Percentiles rank a stretch among this genome's conserved stretches.
phyloP scores from a whole-genome alignment of 2,888 invertebrate species.

The Cosmia pyralina region DNA sequence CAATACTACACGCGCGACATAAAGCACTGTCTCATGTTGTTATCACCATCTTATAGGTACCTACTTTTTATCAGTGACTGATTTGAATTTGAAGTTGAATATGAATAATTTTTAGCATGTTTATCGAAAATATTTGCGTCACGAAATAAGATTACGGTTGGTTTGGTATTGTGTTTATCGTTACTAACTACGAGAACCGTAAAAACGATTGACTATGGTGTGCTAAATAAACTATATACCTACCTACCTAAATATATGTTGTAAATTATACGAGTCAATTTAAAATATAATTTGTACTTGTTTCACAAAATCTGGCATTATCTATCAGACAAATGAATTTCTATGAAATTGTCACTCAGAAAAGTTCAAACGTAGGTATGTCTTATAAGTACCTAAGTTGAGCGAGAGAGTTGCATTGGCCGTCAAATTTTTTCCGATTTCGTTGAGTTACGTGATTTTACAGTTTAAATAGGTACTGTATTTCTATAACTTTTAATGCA shows the following conservation, averaged over 20 bases:
- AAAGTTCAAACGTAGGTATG: too few species aligned
- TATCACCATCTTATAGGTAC: constrained; percentile 59
- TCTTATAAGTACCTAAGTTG: too few species aligned
- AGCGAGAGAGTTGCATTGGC: too few species aligned
- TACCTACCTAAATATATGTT: not conserved
- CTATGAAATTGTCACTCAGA: not conserved
- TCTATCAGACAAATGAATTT: not conserved
- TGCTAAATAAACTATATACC: not conserved
- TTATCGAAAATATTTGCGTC: constrained; percentile 60
- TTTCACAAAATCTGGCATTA: not conserved
- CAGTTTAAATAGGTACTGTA: too few species aligned
- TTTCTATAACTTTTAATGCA: too few species aligned
- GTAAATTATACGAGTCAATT: not conserved
- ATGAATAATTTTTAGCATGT: constrained; percentile 45
- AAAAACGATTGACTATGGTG: not conserved
- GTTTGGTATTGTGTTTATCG: constrained; percentile 19
- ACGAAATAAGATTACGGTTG: constrained; percentile 52
- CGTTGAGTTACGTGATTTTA: too few species aligned
- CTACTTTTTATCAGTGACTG: constrained; percentile 59
- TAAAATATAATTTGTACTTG: not conserved
- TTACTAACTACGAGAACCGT: not conserved
- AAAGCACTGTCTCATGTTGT: constrained; percentile 39
- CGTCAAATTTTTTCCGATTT: too few species aligned
- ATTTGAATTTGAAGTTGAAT: constrained; percentile 56
- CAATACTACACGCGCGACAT: constrained; percentile 13